A percentile compares a stretch with the other conserved stretches of the same genome.
These are phyloP conservation scores for Odontocolon sp. DNA, from an alignment of 2,888 invertebrate species.

Conservation along the genomic window DNA sequence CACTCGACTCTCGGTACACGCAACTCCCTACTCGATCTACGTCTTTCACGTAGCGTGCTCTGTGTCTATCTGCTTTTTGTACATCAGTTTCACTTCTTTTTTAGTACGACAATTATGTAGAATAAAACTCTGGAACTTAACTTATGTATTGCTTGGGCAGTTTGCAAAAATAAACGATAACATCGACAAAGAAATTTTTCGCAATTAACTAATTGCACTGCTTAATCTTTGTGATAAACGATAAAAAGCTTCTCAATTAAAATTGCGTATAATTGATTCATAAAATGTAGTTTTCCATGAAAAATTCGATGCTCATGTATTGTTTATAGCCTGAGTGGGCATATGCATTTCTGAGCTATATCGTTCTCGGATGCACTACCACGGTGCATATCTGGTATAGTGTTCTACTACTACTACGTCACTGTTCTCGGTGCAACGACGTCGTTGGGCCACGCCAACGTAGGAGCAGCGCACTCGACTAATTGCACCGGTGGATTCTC, in stretches of 20 bases:
- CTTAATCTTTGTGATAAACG: too few relatives aligned
- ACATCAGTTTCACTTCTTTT: conserved; percentile 5
- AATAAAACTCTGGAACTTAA: too few relatives aligned
- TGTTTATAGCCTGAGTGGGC: not conserved
- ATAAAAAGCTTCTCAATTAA: too few relatives aligned
- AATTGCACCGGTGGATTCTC: conserved; percentile 63
- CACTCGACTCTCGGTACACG: conserved; percentile 43
- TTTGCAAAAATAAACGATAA: too few relatives aligned
- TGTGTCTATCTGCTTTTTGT: conserved; percentile 1
- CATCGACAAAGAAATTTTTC: too few relatives aligned
- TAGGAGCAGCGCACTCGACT: conserved; percentile 56
- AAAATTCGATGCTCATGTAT: not conserved
- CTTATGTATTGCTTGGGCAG: too few relatives aligned
- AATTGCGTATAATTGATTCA: too few relatives aligned
- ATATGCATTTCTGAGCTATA: not conserved
- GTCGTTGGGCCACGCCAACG: conserved; percentile 44
- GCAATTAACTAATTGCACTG: too few relatives aligned
- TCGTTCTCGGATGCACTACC: conserved; percentile 11
- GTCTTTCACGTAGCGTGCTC: not conserved
- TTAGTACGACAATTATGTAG: not conserved
- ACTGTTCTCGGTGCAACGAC: conserved; percentile 43
- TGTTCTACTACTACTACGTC: conserved; percentile 33
- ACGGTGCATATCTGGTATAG: conserved; percentile 8
- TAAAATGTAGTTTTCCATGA: too few relatives aligned
- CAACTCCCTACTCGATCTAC: conserved; percentile 50